phyloP scores from a whole-genome alignment of 2,888 invertebrate genomes.

The Stomorhina lunata region DNA sequence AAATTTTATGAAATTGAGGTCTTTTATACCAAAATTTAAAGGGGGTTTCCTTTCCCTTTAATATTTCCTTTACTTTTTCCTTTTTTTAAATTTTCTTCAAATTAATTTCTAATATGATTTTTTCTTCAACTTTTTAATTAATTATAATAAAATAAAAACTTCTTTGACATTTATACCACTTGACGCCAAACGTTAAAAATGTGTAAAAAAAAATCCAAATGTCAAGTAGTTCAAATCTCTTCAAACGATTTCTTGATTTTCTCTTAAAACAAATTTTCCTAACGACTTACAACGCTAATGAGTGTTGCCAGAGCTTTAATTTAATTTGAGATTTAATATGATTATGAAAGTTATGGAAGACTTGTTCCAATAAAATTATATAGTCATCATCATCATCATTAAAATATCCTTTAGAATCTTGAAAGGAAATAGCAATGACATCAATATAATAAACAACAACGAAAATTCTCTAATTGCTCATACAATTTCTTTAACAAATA shows the following conservation, averaged over 20 bases:
- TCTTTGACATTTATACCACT: conserved; percentile 65
- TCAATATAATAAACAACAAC: conserved; percentile 46
- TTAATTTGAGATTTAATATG: conserved; percentile 64
- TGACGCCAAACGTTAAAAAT: conserved; percentile 13
- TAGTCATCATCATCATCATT: conserved; percentile 17
- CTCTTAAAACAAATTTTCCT: not conserved
- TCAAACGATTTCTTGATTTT: conserved; percentile 12
- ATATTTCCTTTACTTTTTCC: not conserved
- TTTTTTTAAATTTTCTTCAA: not conserved
- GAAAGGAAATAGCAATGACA: conserved; percentile 18
- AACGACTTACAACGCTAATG: conserved; percentile 59
- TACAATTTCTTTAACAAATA: conserved; percentile 53
- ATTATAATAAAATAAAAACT: conserved; percentile 54
- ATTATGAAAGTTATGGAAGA: conserved; percentile 54
- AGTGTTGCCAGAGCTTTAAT: conserved; percentile 65
- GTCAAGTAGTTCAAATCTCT: conserved; percentile 65
- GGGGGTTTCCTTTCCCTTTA: no score
- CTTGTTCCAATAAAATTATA: conserved; percentile 19
- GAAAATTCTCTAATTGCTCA: conserved; percentile 61
- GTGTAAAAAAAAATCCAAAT: conserved; percentile 8
- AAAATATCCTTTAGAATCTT: conserved; percentile 10
- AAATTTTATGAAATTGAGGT: no score
- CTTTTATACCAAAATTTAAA: no score
- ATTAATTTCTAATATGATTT: not conserved
- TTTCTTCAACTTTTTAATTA: conserved; percentile 35